phyloP scores from a whole-genome alignment of 2,797 vertebrate species.

The Potorous gilbertii region DNA sequence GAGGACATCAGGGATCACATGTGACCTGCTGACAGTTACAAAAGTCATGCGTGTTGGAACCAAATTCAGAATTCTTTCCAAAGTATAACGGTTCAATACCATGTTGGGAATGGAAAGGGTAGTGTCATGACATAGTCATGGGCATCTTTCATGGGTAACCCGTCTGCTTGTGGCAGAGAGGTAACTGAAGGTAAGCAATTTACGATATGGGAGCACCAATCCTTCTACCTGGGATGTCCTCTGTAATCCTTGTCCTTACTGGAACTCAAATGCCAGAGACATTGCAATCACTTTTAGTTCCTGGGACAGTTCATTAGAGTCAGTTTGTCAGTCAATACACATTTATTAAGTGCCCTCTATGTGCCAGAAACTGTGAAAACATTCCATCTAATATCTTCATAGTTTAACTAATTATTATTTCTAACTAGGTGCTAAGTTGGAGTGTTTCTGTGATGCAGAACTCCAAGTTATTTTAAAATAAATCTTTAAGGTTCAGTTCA shows the following conservation, averaged over 20 bases:
- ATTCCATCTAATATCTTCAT: neutral
- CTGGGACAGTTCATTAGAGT: neutral
- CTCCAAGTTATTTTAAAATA: neutral
- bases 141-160: neutral
- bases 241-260: neutral
- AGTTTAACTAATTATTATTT: neutral
- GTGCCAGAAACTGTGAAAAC: neutral
- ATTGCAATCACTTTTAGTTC: neutral
- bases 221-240: neutral
- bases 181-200: neutral
- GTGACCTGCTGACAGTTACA: neutral
- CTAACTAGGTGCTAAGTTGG: neutral
- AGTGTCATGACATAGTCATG: neutral
- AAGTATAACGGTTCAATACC: neutral
- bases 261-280: neutral
- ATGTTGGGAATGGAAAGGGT: neutral
- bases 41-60: neutral
- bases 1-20: neutral
- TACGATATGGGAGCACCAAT: neutral
- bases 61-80: neutral
- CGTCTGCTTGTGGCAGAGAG: neutral
- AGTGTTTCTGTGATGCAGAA: neutral
- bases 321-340: neutral
- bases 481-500: neutral
- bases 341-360: neutral